Percentiles rank a stretch among this genome's conserved stretches.
phyloP scores from a whole-genome alignment of 2,888 invertebrate species.

The Drosophila gaucha region DNA sequence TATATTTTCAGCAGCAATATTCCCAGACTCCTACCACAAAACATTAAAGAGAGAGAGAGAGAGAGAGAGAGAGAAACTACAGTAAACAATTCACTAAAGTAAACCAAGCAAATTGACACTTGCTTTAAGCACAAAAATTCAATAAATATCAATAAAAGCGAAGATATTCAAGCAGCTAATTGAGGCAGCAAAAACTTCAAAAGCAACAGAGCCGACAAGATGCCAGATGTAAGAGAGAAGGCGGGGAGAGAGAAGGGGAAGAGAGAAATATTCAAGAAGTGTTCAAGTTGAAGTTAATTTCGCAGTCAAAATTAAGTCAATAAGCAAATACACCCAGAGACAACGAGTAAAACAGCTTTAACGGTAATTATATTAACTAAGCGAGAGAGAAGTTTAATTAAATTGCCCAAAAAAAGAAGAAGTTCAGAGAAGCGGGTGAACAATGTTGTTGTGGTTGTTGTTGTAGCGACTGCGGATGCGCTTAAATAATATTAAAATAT shows the following conservation, averaged over 20 bases:
- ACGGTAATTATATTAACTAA: slow-evolving; percentile 73
- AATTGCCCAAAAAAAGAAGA: slow-evolving; percentile 61
- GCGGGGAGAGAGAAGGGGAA: neutral
- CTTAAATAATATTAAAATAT: slow-evolving; percentile 68
- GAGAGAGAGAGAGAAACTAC: neutral
- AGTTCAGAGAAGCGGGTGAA: slow-evolving; percentile 18
- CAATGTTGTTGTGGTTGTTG: slow-evolving; percentile 5
- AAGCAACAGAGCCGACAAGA: slow-evolving; percentile 44
- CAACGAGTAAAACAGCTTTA: slow-evolving; percentile 31
- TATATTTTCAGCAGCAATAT: too few species aligned
- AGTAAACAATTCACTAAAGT: slow-evolving; percentile 9
- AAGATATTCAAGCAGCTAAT: slow-evolving; percentile 48
- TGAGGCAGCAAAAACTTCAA: slow-evolving; percentile 48
- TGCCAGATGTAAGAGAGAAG: neutral
- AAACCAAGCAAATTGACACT: slow-evolving; percentile 46
- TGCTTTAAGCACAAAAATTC: slow-evolving; percentile 53
- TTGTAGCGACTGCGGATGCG: slow-evolving; percentile 40
- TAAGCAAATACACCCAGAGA: slow-evolving; percentile 10
- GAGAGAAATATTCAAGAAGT: neutral
- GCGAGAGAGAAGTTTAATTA: slow-evolving; percentile 62
- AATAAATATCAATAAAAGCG: slow-evolving; percentile 74
- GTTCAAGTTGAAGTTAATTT: slow-evolving; percentile 28
- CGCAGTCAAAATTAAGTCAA: neutral
- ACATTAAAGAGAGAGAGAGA: neutral
- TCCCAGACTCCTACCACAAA: too few species aligned